A percentile compares a stretch with the other conserved stretches of the same genome.
Evolutionary conservation across 2,888 invertebrate genomes (phyloP).

Genomic region (Lithosia quadra): DNA sequence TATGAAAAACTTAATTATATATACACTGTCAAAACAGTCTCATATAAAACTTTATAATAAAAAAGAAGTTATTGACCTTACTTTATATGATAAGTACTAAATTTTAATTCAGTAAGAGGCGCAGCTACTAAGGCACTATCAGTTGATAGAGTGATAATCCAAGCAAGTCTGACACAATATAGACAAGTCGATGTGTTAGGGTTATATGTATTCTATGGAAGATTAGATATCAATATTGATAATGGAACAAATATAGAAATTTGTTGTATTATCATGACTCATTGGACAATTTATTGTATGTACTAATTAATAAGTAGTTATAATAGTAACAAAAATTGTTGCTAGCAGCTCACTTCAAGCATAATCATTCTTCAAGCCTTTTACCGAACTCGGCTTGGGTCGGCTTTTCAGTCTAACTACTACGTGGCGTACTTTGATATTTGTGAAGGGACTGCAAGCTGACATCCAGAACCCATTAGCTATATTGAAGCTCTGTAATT

Average conservation of each 20-base stretch:
- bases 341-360: too few relatives aligned
- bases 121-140: constrained; percentile 26
- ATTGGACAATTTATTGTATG: background rate
- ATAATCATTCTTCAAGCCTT: too few relatives aligned
- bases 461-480: too few relatives aligned
- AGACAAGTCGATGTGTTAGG: constrained; percentile 35
- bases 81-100: background rate
- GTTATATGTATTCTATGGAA: constrained; percentile 29
- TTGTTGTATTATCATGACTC: constrained; percentile 5
- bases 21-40: background rate
- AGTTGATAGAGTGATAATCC: constrained; percentile 30
- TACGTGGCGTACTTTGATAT: too few relatives aligned
- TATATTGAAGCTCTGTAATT: too few relatives aligned
- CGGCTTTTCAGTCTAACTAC: too few relatives aligned
- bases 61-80: background rate
- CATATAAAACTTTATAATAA: background rate
- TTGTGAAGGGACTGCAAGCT: too few relatives aligned
- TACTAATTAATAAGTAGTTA: background rate
- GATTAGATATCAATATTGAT: constrained; percentile 41
- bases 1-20: background rate
- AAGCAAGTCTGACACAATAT: constrained; percentile 34
- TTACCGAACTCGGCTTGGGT: too few relatives aligned
- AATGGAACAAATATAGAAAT: background rate
- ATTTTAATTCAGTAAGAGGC: background rate
- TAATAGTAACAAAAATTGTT: background rate